These are phyloP conservation scores for Leptinotarsa undecemlineata DNA, from an alignment of 1,140 invertebrate genomes.

Conservation along the genomic window DNA sequence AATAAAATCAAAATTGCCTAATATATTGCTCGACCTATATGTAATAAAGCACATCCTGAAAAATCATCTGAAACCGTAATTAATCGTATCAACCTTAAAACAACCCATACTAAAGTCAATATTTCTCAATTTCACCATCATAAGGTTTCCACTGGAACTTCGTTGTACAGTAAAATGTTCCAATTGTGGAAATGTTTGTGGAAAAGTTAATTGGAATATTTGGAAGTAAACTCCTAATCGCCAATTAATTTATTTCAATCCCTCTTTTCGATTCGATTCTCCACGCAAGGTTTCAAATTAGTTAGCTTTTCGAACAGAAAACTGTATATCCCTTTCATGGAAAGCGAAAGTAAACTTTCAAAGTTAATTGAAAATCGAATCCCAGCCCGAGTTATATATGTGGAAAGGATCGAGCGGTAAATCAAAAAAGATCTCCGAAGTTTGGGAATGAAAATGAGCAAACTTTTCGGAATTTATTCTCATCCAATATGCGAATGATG, in stretches of 20 bases:
- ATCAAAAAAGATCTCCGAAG: conserved; percentile 1
- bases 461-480: conserved; percentile 1
- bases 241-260: conserved; percentile 6
- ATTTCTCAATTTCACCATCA: too few species aligned
- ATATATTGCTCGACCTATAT: too few species aligned
- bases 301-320: not conserved
- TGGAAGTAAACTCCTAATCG: not conserved
- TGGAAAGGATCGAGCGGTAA: conserved; percentile 1
- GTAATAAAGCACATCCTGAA: too few species aligned
- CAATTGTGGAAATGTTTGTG: not conserved
- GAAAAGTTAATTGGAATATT: not conserved
- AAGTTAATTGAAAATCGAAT: conserved; percentile 6
- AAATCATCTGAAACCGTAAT: too few species aligned
- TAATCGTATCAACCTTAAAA: too few species aligned
- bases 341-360: conserved; percentile 3
- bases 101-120: too few species aligned
- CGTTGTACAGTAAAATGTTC: not conserved
- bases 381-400: conserved; percentile 1
- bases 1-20: too few species aligned
- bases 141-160: too few species aligned
- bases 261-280: not conserved
- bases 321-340: not conserved
- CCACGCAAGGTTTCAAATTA: not conserved
- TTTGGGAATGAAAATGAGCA: conserved; percentile 2
- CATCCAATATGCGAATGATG: conserved; percentile 5